Evolutionary conservation across 2,888 invertebrate genomes (phyloP).

Genomic region (Hipparchia sbordonii): DNA sequence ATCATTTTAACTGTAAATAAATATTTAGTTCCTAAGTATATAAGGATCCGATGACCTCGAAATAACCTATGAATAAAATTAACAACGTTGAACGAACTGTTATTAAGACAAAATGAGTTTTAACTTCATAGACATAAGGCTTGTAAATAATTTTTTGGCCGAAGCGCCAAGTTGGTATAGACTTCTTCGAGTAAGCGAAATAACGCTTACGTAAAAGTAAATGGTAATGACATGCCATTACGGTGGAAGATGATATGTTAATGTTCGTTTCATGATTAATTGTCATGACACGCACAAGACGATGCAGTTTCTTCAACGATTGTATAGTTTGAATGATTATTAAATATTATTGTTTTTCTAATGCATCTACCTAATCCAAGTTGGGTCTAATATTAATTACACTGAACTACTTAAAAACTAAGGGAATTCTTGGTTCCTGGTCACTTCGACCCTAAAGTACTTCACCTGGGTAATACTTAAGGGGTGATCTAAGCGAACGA

Average conservation of each 20-base stretch:
- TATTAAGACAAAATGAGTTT: background rate
- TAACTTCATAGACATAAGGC: conserved; percentile 5
- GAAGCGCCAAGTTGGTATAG: conserved; percentile 18
- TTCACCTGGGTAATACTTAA: too few species aligned
- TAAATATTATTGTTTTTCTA: conserved; percentile 20
- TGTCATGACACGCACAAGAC: conserved; percentile 28
- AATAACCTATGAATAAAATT: conserved; percentile 9
- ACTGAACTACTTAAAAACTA: background rate
- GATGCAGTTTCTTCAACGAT: conserved; percentile 15
- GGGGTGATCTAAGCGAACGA: too few species aligned
- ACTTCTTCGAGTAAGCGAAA: conserved; percentile 44
- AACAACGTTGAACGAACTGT: background rate
- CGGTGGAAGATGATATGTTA: conserved; percentile 46
- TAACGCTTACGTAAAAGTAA: conserved; percentile 50
- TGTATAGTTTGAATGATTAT: conserved; percentile 14
- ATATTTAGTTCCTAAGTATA: conserved; percentile 14
- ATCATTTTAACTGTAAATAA: conserved; percentile 14
- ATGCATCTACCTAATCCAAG: conserved; percentile 9
- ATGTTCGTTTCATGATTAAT: conserved; percentile 44
- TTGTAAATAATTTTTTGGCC: background rate
- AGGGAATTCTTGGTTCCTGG: background rate
- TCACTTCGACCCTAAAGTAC: too few species aligned
- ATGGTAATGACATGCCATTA: conserved; percentile 49
- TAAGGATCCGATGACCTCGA: conserved; percentile 19
- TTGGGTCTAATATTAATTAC: conserved; percentile 5